These are phyloP conservation scores for Daboia siamensis DNA, from an alignment of 2,113 vertebrate genomes.

Conservation along the genomic window DNA sequence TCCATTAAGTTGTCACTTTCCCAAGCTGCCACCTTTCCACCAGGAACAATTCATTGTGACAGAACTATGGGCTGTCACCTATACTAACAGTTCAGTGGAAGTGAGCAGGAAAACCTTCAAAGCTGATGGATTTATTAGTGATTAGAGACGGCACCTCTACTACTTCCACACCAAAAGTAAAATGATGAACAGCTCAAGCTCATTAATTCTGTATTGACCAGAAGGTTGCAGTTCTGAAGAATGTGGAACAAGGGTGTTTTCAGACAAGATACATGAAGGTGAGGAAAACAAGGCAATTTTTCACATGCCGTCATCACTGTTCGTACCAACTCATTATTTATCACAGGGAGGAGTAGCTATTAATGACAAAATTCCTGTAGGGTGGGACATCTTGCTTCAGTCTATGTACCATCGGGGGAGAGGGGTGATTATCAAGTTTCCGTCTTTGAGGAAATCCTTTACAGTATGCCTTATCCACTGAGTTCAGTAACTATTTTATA, in stretches of 20 bases:
- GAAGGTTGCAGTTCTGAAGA: slow-evolving; percentile 17
- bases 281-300: not conserved
- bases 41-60: slow-evolving; percentile 72
- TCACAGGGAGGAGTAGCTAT: not conserved
- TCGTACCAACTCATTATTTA: not conserved
- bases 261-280: not conserved
- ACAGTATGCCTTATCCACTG: not conserved
- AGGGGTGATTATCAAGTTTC: not conserved
- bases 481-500: not conserved
- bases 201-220: slow-evolving; percentile 64
- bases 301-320: not conserved
- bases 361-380: not conserved
- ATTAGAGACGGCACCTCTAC: slow-evolving; percentile 65
- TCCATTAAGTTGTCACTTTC: slow-evolving; percentile 77
- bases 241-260: not conserved
- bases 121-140: slow-evolving; percentile 67
- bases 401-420: not conserved
- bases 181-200: slow-evolving; percentile 37
- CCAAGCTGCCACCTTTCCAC: slow-evolving; percentile 58
- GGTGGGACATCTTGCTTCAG: not conserved
- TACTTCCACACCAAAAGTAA: slow-evolving; percentile 50
- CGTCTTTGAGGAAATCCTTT: not conserved
- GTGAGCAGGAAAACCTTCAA: slow-evolving; percentile 63
- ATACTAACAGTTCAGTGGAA: slow-evolving; percentile 66
- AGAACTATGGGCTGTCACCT: slow-evolving; percentile 67